phyloP scores from a whole-genome alignment of 2,113 vertebrate genomes.

The Lipophrys pholis region DNA sequence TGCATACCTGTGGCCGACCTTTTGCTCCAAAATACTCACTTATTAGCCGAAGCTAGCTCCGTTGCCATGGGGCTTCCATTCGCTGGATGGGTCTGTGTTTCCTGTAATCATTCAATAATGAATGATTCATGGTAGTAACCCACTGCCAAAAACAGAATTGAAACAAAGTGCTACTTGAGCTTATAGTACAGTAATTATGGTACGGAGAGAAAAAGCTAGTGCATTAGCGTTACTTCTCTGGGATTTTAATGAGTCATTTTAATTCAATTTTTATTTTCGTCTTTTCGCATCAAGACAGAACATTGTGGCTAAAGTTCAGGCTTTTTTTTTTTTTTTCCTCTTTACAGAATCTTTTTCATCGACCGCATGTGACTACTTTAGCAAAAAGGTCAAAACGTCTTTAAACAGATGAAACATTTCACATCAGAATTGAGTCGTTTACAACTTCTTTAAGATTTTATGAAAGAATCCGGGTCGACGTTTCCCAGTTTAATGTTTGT shows the following conservation, averaged over 20 bases:
- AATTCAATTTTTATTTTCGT: not conserved
- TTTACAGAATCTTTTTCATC: not conserved
- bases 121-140: constrained; percentile 42
- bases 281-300: constrained; percentile 5
- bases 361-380: not conserved
- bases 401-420: not conserved
- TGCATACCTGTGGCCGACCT: constrained; percentile 82
- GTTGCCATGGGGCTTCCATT: constrained; percentile 78
- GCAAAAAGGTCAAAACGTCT: not conserved
- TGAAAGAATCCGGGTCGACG: not conserved
- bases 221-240: not conserved
- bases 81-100: constrained; percentile 57
- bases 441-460: constrained; percentile 5
- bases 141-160: constrained; percentile 35
- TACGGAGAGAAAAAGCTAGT: not conserved
- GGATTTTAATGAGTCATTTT: constrained; percentile 4
- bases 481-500: constrained; percentile 40
- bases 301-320: not conserved
- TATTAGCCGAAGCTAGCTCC: constrained; percentile 73
- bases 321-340: not conserved
- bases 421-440: not conserved
- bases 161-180: not conserved
- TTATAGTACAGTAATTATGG: constrained; percentile 7
- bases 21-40: constrained; percentile 83
- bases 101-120: constrained; percentile 60